phyloP scores from a whole-genome alignment of 2,797 vertebrate species.

The Mus minutoides region DNA sequence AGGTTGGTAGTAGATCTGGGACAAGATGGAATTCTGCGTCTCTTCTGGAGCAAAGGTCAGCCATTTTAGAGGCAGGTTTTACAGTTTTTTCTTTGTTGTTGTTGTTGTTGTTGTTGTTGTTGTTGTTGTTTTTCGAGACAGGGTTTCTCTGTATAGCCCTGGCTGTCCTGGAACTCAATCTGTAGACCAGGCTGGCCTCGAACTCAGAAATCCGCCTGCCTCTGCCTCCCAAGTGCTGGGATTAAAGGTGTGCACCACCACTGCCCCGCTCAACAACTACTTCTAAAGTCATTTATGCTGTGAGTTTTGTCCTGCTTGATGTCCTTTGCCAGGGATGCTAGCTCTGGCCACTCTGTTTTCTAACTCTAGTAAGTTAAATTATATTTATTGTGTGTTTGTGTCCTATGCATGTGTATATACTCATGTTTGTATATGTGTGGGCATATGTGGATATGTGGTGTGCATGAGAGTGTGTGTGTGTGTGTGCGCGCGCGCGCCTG shows the following conservation, averaged over 20 bases:
- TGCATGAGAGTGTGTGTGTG: background rate
- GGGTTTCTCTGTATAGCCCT: no score
- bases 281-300: background rate
- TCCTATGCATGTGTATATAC: background rate
- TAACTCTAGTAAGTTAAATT: conserved; percentile 3
- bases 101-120: no score
- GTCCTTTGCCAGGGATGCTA: background rate
- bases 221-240: no score
- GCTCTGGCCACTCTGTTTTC: background rate
- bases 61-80: background rate
- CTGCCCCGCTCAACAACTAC: background rate
- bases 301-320: background rate
- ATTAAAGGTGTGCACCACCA: no score
- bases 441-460: background rate
- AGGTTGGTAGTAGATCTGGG: no score
- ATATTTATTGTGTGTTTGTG: background rate
- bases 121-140: no score
- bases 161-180: no score
- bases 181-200: no score
- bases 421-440: background rate
- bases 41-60: background rate
- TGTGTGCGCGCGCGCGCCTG: no score
- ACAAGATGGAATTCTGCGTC: background rate
- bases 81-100: no score
- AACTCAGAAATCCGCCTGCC: no score